Percentiles rank a stretch among this genome's conserved stretches.
Evolutionary conservation across 2,888 invertebrate species (phyloP).

Genomic region (Caenorhabditis sp.): DNA sequence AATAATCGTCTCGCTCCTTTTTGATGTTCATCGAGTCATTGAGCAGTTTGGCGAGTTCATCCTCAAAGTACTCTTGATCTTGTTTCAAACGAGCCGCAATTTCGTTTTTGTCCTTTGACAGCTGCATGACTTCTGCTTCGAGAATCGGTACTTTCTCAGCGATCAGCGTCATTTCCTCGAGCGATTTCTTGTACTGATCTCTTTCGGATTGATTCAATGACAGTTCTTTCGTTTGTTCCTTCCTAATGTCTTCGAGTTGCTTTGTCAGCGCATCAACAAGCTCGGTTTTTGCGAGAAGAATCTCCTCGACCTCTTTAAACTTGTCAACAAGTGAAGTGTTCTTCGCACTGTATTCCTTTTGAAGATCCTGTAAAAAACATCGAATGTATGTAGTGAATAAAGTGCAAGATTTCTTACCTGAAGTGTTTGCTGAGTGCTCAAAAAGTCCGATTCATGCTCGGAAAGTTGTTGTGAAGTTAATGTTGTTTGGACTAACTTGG

Average conservation of each 20-base stretch:
- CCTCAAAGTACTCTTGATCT: slow-evolving; percentile 70
- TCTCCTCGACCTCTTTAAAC: slow-evolving; percentile 76
- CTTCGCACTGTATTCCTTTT: slow-evolving; percentile 73
- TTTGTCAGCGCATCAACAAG: slow-evolving; percentile 68
- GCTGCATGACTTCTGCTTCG: slow-evolving; percentile 68
- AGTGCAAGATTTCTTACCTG: slow-evolving; percentile 57
- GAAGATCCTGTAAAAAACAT: slow-evolving; percentile 71
- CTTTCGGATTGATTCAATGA: slow-evolving; percentile 61
- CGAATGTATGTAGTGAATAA: too few relatives aligned
- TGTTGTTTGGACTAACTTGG: slow-evolving; percentile 71
- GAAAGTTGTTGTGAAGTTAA: slow-evolving; percentile 70
- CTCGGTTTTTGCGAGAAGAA: slow-evolving; percentile 73
- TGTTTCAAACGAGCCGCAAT: slow-evolving; percentile 60
- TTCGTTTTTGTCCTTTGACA: slow-evolving; percentile 66
- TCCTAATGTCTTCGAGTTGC: slow-evolving; percentile 62
- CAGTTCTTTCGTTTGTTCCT: slow-evolving; percentile 54
- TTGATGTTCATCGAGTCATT: slow-evolving; percentile 72
- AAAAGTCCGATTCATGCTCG: slow-evolving; percentile 70
- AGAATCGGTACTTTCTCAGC: slow-evolving; percentile 73
- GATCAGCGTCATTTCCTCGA: slow-evolving; percentile 52
- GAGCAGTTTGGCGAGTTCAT: slow-evolving; percentile 70
- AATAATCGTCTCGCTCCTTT: slow-evolving; percentile 71
- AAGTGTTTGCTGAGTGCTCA: slow-evolving; percentile 62
- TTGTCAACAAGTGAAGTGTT: slow-evolving; percentile 67
- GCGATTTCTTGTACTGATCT: slow-evolving; percentile 62